Evolutionary conservation across 1,140 invertebrate species (phyloP).

Genomic region (Hyles vespertilio): DNA sequence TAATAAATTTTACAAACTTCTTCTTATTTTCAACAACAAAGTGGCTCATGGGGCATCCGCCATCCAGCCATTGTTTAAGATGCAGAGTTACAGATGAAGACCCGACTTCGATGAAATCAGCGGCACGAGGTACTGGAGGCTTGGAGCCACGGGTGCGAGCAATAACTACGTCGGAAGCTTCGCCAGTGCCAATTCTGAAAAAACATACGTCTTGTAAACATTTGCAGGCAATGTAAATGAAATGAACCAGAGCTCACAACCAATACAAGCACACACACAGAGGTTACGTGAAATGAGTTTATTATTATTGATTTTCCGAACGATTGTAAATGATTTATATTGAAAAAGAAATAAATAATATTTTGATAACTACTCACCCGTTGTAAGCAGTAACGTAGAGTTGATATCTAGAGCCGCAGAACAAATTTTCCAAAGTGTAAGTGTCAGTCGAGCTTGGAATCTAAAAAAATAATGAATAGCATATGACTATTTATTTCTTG

Average conservation of each 20-base stretch:
- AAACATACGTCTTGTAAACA: not conserved
- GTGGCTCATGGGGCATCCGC: slow-evolving; percentile 96
- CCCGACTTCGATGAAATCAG: slow-evolving; percentile 93
- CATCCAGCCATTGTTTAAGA: slow-evolving; percentile 94
- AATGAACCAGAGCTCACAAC: too few species aligned
- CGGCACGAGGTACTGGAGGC: slow-evolving; percentile 91
- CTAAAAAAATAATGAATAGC: slow-evolving; percentile 29
- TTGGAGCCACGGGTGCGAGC: slow-evolving; percentile 92
- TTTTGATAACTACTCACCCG: slow-evolving; percentile 75
- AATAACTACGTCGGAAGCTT: slow-evolving; percentile 90
- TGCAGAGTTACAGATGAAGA: slow-evolving; percentile 94
- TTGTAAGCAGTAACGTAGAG: slow-evolving; percentile 94
- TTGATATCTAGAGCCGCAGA: slow-evolving; percentile 94
- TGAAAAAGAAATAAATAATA: not conserved
- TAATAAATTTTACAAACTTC: slow-evolving; percentile 79
- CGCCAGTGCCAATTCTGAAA: slow-evolving; percentile 90
- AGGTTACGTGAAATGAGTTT: too few species aligned
- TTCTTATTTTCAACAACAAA: slow-evolving; percentile 97
- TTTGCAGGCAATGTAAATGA: too few species aligned
- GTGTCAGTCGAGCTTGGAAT: slow-evolving; percentile 84
- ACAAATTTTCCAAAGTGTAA: slow-evolving; percentile 90
- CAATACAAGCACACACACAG: too few species aligned
- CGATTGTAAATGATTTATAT: too few species aligned
- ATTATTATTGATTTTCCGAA: too few species aligned
- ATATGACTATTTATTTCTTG: not conserved